Evolutionary conservation across 2,888 invertebrate species (phyloP), one percentile per base, ranked within the genome.

Genomic region (Pollenia labialis): DNA sequence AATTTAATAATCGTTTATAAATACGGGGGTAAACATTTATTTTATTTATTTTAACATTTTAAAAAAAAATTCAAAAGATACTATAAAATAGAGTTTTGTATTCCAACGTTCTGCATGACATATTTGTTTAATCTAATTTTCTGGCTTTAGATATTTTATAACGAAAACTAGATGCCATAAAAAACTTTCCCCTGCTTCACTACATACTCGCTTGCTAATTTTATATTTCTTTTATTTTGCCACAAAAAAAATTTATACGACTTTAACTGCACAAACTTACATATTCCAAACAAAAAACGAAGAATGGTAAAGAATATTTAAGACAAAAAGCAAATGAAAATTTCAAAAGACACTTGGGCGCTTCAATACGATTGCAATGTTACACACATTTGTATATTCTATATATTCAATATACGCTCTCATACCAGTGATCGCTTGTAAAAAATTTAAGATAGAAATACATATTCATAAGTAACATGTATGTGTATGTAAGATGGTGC

Each of bases 361-460:
- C 62, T 62, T 62, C 11, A 62, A 44, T 44, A 40, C 16, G 16
- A 40, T 62, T 62, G 42, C 16, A 44, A 62, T 62, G 62, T 62
- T 40, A 16, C 16, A 32, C 6, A 32, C 0, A 6, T 6, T 6
- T 18, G 18, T 23, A 23, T 23, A 23, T 23, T 23, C 0, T 2
- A 23, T 2, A 23, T 23, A 1, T 23, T 23, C 23, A 2, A 23
- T 23, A 2, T 23, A 23, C 1, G 0, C 23, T 23, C 23, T 23
- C 23, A 23, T 23, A 23, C 23, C 23, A 23, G 23, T 23, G 23
- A 23, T 23, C 23, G 23, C 6, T 32, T 32, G 0, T 0, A 32
- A 32, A 32, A 32, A 32, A 32, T 32, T 4, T 6, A 32, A 32
- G 32, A 32, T n/a, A 18, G 16, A 18, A 6, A 18, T n/a, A n/a